Evolutionary conservation across 2,888 invertebrate genomes (phyloP).

Genomic region (Marasmarcha lunaedactyla): DNA sequence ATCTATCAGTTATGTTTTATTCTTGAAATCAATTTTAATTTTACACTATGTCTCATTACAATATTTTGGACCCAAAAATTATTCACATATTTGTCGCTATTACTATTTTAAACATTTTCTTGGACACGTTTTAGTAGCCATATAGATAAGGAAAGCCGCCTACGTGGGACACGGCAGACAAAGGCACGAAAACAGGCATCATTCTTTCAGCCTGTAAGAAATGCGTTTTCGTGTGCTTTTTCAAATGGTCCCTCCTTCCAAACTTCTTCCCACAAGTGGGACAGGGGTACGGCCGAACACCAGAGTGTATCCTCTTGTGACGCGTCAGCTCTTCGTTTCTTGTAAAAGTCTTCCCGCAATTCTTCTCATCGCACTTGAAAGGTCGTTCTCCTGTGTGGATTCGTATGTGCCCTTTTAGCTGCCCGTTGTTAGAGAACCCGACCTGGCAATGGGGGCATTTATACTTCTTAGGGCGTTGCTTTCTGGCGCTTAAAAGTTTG

Average conservation of each 20-base stretch:
- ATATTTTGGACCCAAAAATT: too few relatives aligned
- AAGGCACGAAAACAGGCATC: slow-evolving; percentile 72
- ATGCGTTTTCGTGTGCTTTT: slow-evolving; percentile 93
- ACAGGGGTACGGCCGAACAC: slow-evolving; percentile 88
- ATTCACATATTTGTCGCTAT: too few relatives aligned
- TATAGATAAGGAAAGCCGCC: slow-evolving; percentile 64
- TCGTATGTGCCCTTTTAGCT: slow-evolving; percentile 89
- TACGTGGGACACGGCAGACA: slow-evolving; percentile 61
- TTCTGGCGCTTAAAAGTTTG: slow-evolving; percentile 75
- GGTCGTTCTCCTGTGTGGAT: slow-evolving; percentile 94
- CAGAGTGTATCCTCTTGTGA: slow-evolving; percentile 92
- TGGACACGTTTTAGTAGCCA: slow-evolving; percentile 71
- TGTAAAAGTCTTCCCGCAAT: slow-evolving; percentile 91
- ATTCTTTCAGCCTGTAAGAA: slow-evolving; percentile 71
- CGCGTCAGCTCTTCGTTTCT: slow-evolving; percentile 92
- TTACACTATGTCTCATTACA: too few relatives aligned
- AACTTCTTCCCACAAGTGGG: slow-evolving; percentile 91
- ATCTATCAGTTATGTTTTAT: too few relatives aligned
- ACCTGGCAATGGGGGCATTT: slow-evolving; percentile 91
- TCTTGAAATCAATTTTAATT: too few relatives aligned
- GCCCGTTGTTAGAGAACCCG: slow-evolving; percentile 94
- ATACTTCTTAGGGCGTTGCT: slow-evolving; percentile 90
- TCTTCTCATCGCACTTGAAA: slow-evolving; percentile 86
- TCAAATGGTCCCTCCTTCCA: slow-evolving; percentile 93
- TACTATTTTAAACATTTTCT: too few relatives aligned